Evolutionary conservation across 2,113 vertebrate genomes (phyloP).

Genomic region (Pituophis catenifer): DNA sequence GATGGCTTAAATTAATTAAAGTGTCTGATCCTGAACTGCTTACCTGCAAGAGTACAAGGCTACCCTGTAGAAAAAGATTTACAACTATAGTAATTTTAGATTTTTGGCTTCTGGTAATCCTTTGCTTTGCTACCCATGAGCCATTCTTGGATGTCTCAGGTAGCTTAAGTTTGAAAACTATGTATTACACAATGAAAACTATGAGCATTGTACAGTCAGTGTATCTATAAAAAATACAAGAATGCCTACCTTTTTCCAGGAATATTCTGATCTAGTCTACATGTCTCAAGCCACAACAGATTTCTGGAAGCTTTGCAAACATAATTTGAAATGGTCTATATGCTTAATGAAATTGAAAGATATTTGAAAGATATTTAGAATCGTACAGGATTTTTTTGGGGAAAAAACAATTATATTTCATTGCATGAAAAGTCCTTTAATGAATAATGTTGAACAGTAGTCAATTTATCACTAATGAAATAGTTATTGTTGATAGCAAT

Average conservation of each 20-base stretch:
- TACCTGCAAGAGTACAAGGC: not conserved
- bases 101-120: not conserved
- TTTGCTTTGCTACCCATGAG: not conserved
- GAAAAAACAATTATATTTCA: slow-evolving; percentile 35
- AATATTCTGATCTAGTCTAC: not conserved
- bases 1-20: not conserved
- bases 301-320: slow-evolving; percentile 39
- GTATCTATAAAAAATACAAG: not conserved
- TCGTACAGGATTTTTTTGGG: slow-evolving; percentile 28
- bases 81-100: not conserved
- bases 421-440: not conserved
- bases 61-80: not conserved
- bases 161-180: not conserved
- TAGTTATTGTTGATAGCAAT: slow-evolving; percentile 35
- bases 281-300: not conserved
- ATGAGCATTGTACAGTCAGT: not conserved
- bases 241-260: not conserved
- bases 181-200: not conserved
- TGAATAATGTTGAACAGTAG: slow-evolving; percentile 12
- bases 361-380: slow-evolving; percentile 23
- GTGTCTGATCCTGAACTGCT: not conserved
- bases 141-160: not conserved
- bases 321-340: slow-evolving; percentile 35
- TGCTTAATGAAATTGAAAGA: slow-evolving; percentile 29
- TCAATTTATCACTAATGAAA: slow-evolving; percentile 42